Evolutionary conservation across 2,113 vertebrate genomes (phyloP), one percentile per base, ranked within the genome.

Genomic region (Pomatorhinus ruficollis): DNA sequence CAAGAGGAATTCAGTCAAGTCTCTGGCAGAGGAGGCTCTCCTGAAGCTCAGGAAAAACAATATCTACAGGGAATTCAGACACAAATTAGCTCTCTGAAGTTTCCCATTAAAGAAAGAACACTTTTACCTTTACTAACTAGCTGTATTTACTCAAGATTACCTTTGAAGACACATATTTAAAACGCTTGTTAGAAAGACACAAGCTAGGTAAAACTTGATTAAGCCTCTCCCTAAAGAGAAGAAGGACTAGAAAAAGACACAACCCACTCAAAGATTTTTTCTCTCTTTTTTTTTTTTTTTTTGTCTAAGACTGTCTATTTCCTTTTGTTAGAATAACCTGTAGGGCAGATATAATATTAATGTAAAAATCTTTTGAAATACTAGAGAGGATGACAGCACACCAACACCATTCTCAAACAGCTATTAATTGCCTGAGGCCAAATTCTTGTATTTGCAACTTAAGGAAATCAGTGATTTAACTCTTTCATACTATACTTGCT

Each of bases 311-410:
- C 40, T 53, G 42, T 45, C 49, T 66, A 96, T 87, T 68, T 85
- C 27, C 64, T 92, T 91, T 95, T 7, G 1, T 79, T 78, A 83
- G 40, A 91, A 76, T 76, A 92, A 94, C 75, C 93, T 82, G 64
- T 21, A 88, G 90, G 93, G 94, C 71, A 95, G 78, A 94, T 92
- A 86, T 4, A 94, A 61, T 74, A 95, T 95, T 94, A 94, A 95
- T 83, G 44, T 47, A 82, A 89, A 96, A 94, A 50, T 79, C 64
- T 91, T 96, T 89, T 97, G 75, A 97, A 96, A 95, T 79, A 54
- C 39, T 88, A 63, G 66, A 84, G 60, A 93, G 63, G 59, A 94
- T 86, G 81, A 77, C 78, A 95, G 68, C 8, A 3, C 40, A 95
- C 89, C 95, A 97, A 94, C 88, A 92, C 12, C 56, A 88, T 94